These are phyloP conservation scores for Mythimna impura DNA, from an alignment of 2,888 invertebrate species.

Conservation along the genomic window DNA sequence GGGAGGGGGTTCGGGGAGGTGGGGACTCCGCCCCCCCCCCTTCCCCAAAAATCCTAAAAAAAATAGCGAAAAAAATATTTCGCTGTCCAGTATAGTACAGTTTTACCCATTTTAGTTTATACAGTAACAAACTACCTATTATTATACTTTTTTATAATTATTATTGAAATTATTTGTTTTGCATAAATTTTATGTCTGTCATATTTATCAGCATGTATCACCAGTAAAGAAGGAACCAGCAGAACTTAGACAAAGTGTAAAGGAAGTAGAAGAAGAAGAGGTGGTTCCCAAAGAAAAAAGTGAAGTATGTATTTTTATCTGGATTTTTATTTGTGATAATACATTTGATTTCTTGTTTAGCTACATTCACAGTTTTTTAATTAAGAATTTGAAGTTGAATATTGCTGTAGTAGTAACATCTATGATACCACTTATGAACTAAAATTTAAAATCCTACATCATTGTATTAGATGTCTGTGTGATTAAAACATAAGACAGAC, in stretches of 20 bases:
- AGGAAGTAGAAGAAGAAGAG: constrained; percentile 18
- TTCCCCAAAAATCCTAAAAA: too few relatives aligned
- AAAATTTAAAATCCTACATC: too few relatives aligned
- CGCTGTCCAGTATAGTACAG: too few relatives aligned
- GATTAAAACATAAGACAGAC: too few relatives aligned
- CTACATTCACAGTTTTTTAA: not conserved
- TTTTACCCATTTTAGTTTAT: too few relatives aligned
- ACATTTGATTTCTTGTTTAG: not conserved
- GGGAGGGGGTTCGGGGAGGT: too few relatives aligned
- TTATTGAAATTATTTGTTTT: not conserved
- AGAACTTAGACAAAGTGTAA: constrained; percentile 6
- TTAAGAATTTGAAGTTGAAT: not conserved
- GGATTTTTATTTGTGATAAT: not conserved
- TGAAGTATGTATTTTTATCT: constrained; percentile 40
- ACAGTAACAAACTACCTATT: not conserved
- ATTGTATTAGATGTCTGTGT: too few relatives aligned
- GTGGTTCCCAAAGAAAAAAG: constrained; percentile 4
- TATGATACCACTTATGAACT: not conserved
- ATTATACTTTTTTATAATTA: not conserved
- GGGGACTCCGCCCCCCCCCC: too few relatives aligned
- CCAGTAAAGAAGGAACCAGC: constrained; percentile 33
- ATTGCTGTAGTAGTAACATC: not conserved
- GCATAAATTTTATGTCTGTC: constrained; percentile 2
- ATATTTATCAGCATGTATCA: constrained; percentile 10
- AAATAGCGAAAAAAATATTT: too few relatives aligned